phyloP scores from a whole-genome alignment of 1,140 invertebrate species.

The Tribolium madens region DNA sequence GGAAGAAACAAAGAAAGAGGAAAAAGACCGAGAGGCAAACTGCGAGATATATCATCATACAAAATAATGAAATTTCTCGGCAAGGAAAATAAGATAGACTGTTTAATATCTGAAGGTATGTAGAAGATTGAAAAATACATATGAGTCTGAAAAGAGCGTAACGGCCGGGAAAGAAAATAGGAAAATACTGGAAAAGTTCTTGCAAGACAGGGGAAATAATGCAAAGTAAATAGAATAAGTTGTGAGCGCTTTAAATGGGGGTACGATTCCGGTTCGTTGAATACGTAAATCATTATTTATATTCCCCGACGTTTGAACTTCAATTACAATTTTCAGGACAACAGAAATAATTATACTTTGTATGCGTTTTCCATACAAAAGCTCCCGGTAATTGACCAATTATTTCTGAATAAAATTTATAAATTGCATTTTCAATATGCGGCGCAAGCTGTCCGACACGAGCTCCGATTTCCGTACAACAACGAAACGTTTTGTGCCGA shows the following conservation, averaged over 20 bases:
- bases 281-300: constrained; percentile 55
- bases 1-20: background rate
- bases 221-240: constrained; percentile 59
- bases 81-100: constrained; percentile 61
- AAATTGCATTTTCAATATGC: constrained; percentile 25
- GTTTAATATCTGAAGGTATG: constrained; percentile 63
- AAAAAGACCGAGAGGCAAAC: constrained; percentile 46
- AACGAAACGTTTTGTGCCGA: background rate
- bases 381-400: constrained; percentile 33
- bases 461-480: constrained; percentile 6
- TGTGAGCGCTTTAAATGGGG: constrained; percentile 48
- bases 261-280: constrained; percentile 48
- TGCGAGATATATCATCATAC: constrained; percentile 61
- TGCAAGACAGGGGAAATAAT: constrained; percentile 49
- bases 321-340: constrained; percentile 41
- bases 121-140: constrained; percentile 62
- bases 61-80: constrained; percentile 62
- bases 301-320: constrained; percentile 45
- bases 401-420: constrained; percentile 38
- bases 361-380: constrained; percentile 25
- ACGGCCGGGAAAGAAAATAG: constrained; percentile 40
- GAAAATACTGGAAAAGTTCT: constrained; percentile 53
- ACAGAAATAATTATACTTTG: constrained; percentile 43
- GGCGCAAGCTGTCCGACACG: constrained; percentile 1
- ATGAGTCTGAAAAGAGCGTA: constrained; percentile 49